phyloP scores from a whole-genome alignment of 1,140 invertebrate genomes.

The Sycobia sp. region DNA sequence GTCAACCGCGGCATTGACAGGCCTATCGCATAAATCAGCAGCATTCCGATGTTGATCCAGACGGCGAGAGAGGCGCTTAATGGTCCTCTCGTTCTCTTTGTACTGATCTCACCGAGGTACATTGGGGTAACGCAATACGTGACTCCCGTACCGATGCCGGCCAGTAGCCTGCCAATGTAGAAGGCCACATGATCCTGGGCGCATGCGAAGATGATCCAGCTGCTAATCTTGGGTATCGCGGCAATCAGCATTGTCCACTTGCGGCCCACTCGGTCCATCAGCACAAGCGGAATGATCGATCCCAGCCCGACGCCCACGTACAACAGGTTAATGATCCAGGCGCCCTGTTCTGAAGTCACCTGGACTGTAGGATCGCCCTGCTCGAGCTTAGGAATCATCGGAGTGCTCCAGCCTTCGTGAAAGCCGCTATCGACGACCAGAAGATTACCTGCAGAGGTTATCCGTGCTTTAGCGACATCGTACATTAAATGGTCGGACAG shows the following conservation, averaged over 20 bases:
- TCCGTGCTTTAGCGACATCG: no score
- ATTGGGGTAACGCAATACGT: conserved; percentile 64
- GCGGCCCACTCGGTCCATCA: conserved; percentile 66
- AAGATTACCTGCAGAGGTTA: conserved; percentile 51
- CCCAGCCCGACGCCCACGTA: conserved; percentile 55
- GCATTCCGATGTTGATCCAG: conserved; percentile 65
- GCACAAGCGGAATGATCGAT: conserved; percentile 57
- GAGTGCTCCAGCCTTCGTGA: conserved; percentile 58
- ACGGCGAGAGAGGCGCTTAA: conserved; percentile 66
- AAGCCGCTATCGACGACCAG: conserved; percentile 56
- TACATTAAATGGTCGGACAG: no score
- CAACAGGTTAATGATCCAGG: conserved; percentile 55
- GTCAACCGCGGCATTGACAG: conserved; percentile 50
- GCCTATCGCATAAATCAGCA: conserved; percentile 64
- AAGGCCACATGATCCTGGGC: conserved; percentile 45
- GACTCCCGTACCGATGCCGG: conserved; percentile 56
- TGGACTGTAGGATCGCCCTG: conserved; percentile 43
- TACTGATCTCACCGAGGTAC: conserved; percentile 68
- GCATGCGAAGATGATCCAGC: conserved; percentile 64
- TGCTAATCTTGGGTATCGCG: conserved; percentile 62
- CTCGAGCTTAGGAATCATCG: conserved; percentile 54
- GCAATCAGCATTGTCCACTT: conserved; percentile 63
- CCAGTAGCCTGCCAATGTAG: conserved; percentile 62
- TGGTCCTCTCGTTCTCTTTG: conserved; percentile 64
- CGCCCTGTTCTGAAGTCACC: conserved; percentile 43